These are phyloP conservation scores for Lepus timidus DNA, from an alignment of 2,113 vertebrate species.

Conservation along the genomic window DNA sequence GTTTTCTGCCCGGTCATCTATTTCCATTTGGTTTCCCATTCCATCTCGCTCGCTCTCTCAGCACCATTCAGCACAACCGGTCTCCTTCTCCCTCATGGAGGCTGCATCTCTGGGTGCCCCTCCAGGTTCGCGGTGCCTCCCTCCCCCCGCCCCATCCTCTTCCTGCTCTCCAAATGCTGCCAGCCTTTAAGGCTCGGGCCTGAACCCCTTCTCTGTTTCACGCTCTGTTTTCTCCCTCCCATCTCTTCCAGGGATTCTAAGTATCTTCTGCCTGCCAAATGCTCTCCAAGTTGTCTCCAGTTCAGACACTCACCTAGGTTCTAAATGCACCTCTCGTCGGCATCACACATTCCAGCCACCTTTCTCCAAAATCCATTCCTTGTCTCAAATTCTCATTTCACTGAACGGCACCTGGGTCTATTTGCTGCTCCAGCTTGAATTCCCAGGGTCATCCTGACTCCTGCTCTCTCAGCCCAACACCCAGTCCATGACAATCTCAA, in stretches of 20 bases:
- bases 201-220: not conserved
- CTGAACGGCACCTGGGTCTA: not conserved
- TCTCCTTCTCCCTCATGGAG: not conserved
- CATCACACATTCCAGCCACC: not conserved
- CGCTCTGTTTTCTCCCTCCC: not conserved
- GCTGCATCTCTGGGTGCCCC: not conserved
- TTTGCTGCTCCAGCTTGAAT: not conserved
- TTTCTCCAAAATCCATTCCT: not conserved
- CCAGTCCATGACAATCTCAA: too few species aligned
- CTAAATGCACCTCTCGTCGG: not conserved
- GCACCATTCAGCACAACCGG: too few species aligned
- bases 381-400: not conserved
- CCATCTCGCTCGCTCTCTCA: not conserved
- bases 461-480: not conserved
- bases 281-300: not conserved
- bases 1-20: not conserved
- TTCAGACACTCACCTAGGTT: not conserved
- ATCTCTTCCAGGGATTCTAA: not conserved
- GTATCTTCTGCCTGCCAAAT: not conserved
- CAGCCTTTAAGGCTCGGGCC: rapidly evolving
- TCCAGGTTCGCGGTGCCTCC: not conserved
- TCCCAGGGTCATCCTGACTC: not conserved
- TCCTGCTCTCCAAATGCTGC: not conserved
- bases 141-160: not conserved
- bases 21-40: not conserved